A percentile compares a stretch with the other conserved stretches of the same genome.
Conservation (phyloP, 1,140 invertebrate species). For the Hormaphis cornu region DNA sequence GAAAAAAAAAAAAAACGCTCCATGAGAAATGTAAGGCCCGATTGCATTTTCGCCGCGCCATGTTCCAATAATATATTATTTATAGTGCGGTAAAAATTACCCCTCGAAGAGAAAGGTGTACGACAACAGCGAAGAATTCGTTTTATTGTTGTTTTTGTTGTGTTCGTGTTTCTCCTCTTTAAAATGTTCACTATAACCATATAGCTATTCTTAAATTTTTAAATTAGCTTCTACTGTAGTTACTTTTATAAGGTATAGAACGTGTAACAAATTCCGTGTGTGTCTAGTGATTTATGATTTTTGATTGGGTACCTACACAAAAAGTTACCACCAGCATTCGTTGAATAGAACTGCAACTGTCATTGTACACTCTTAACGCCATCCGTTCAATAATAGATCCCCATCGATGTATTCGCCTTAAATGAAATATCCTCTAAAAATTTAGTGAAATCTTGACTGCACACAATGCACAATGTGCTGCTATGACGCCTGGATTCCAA, state of each 20-base stretch:
- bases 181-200: background rate
- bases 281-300: background rate
- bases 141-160: no score
- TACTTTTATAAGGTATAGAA: background rate
- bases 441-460: no score
- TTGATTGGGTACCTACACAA: background rate
- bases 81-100: background rate
- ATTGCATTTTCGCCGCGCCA: slow-evolving; percentile 6
- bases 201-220: background rate
- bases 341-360: no score
- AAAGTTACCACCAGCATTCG: background rate
- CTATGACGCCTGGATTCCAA: no score
- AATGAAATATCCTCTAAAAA: no score
- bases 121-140: background rate
- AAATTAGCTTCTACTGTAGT: background rate
- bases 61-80: no score
- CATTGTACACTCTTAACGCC: no score
- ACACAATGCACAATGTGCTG: no score
- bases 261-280: background rate
- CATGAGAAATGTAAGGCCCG: slow-evolving; percentile 8
- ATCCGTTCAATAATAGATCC: no score
- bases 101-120: slow-evolving; percentile 11
- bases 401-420: no score
- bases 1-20: slow-evolving; percentile 12
- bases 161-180: slow-evolving; percentile 1